phyloP scores from a whole-genome alignment of 2,113 vertebrate genomes.

The Eulemur macaco region DNA sequence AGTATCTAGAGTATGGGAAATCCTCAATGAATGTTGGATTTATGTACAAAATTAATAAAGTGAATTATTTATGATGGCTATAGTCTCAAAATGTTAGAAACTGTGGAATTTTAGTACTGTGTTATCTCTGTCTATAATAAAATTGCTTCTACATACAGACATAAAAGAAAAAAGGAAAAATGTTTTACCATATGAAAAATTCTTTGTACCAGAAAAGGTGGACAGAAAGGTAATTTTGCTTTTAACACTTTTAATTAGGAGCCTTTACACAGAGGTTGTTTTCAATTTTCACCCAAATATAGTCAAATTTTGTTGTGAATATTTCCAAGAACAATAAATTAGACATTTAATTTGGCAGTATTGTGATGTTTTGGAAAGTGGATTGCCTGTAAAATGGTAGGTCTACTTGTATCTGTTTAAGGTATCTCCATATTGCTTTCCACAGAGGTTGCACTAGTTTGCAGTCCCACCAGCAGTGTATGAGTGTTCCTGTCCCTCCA shows the following conservation, averaged over 20 bases:
- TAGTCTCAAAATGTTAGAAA: not conserved
- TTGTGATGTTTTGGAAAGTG: not conserved
- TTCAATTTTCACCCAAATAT: not conserved
- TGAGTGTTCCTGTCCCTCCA: no score
- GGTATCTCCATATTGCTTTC: no score
- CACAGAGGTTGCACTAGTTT: no score
- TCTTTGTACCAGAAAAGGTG: not conserved
- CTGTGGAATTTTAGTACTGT: not conserved
- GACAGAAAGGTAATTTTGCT: constrained; percentile 23
- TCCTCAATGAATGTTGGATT: not conserved
- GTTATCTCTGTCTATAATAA: not conserved
- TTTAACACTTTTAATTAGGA: not conserved
- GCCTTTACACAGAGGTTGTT: not conserved
- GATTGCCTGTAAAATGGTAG: not conserved
- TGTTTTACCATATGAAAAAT: not conserved
- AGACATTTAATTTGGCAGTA: constrained; percentile 10
- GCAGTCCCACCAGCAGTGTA: no score
- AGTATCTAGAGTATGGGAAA: not conserved
- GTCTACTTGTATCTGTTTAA: no score
- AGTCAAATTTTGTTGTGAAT: not conserved
- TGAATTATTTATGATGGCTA: not conserved
- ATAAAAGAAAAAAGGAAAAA: constrained; percentile 1
- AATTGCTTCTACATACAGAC: constrained; percentile 4
- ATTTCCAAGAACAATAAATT: not conserved
- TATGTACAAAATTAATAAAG: not conserved